phyloP scores from a whole-genome alignment of 2,113 vertebrate species.

The Oryzias melastigma region DNA sequence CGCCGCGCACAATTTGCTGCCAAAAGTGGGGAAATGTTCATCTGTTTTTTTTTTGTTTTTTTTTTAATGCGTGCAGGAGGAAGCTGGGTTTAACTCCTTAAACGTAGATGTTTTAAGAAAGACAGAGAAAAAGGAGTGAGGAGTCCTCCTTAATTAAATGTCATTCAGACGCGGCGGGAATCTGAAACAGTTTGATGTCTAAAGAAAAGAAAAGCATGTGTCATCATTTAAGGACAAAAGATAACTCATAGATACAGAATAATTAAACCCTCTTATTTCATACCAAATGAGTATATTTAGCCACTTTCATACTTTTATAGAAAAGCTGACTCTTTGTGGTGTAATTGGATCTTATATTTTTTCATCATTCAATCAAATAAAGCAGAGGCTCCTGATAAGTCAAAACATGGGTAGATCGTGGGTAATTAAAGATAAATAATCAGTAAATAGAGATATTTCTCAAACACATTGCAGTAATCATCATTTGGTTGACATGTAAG shows the following conservation, averaged over 20 bases:
- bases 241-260: conserved; percentile 48
- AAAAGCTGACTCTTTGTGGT: conserved; percentile 4
- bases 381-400: too few species aligned
- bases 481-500: too few species aligned
- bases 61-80: conserved; percentile 41
- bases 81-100: conserved; percentile 67
- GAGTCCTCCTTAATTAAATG: conserved; percentile 73
- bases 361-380: too few species aligned
- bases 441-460: too few species aligned
- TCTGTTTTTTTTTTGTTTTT: conserved; percentile 28
- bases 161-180: conserved; percentile 65
- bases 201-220: conserved; percentile 63
- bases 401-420: too few species aligned
- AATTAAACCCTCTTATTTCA: conserved; percentile 69
- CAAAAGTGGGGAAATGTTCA: conserved; percentile 67
- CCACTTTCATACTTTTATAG: conserved; percentile 35
- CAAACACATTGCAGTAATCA: too few species aligned
- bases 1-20: conserved; percentile 65
- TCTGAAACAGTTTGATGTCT: conserved; percentile 58
- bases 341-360: background rate
- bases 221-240: conserved; percentile 58
- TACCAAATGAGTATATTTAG: conserved; percentile 71
- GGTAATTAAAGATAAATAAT: too few species aligned
- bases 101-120: conserved; percentile 70
- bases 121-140: conserved; percentile 47